phyloP scores from a whole-genome alignment of 1,140 invertebrate species.

The Drosophila carrolli region DNA sequence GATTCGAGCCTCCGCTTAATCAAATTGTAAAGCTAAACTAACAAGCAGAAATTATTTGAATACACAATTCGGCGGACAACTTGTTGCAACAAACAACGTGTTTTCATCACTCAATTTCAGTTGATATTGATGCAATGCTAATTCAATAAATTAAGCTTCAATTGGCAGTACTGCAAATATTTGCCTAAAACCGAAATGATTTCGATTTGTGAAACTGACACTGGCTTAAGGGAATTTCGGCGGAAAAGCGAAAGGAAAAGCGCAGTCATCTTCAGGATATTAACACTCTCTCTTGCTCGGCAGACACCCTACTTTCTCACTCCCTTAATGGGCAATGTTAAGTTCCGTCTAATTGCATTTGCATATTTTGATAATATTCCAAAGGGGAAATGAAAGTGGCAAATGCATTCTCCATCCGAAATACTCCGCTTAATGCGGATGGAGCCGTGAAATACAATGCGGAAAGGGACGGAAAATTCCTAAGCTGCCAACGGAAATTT shows the following conservation, averaged over 20 bases:
- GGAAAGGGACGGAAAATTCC: slow-evolving; percentile 27
- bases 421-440: slow-evolving; percentile 16
- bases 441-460: slow-evolving; percentile 23
- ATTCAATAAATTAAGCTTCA: slow-evolving; percentile 69
- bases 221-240: slow-evolving; percentile 26
- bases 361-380: slow-evolving; percentile 79
- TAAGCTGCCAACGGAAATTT: slow-evolving; percentile 43
- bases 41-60: slow-evolving; percentile 46
- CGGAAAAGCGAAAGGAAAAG: slow-evolving; percentile 42
- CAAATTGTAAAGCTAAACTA: slow-evolving; percentile 48
- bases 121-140: slow-evolving; percentile 43
- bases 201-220: slow-evolving; percentile 43
- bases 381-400: slow-evolving; percentile 69
- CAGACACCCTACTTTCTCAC: not conserved
- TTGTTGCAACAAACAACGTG: slow-evolving; percentile 47
- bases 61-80: slow-evolving; percentile 48
- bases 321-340: slow-evolving; percentile 52
- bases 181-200: slow-evolving; percentile 31
- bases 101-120: slow-evolving; percentile 23
- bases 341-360: slow-evolving; percentile 76
- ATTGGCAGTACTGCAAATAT: slow-evolving; percentile 45
- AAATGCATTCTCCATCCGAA: slow-evolving; percentile 57
- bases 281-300: slow-evolving; percentile 33
- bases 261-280: slow-evolving; percentile 50
- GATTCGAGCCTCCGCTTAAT: slow-evolving; percentile 17